Conservation (phyloP, 2,797 vertebrate species). For the Epinephelus malabaricus region DNA sequence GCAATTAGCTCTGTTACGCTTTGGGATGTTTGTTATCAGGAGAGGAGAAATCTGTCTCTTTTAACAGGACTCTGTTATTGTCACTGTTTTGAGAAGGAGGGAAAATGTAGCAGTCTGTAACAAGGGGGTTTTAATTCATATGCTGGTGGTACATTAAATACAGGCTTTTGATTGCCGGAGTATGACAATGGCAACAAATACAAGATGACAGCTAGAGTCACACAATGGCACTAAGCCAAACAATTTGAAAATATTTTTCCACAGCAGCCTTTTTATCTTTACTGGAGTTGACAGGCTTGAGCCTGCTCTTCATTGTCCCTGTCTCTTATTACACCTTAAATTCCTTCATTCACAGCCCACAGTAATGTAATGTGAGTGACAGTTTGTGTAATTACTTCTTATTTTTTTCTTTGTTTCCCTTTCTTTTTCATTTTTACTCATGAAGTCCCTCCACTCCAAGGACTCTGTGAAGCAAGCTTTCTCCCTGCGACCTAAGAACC, state of each 20-base stretch:
- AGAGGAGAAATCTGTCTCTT: constrained; percentile 64
- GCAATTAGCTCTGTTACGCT: constrained; percentile 80
- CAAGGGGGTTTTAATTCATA: constrained; percentile 66
- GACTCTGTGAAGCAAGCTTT: constrained; percentile 89
- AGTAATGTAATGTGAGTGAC: constrained; percentile 73
- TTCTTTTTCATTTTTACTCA: constrained; percentile 51
- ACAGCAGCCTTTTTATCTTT: constrained; percentile 43
- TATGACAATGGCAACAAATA: constrained; percentile 69
- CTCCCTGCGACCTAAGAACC: constrained; percentile 87
- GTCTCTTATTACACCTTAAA: constrained; percentile 71
- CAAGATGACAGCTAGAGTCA: constrained; percentile 69
- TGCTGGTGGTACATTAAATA: constrained; percentile 63
- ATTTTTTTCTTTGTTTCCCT: constrained; percentile 42
- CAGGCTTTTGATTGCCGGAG: constrained; percentile 64
- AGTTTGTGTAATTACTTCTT: constrained; percentile 74
- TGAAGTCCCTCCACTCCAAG: constrained; percentile 82
- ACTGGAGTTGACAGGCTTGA: constrained; percentile 63
- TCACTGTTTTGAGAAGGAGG: constrained; percentile 62
- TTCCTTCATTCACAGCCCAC: constrained; percentile 66
- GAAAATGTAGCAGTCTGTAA: constrained; percentile 62
- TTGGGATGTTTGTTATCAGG: constrained; percentile 76
- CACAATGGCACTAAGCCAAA: constrained; percentile 62
- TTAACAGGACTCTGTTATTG: constrained; percentile 65
- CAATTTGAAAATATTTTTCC: constrained; percentile 71
- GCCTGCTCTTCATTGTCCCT: constrained; percentile 68